phyloP scores from a whole-genome alignment of 2,888 invertebrate species.

The Dysmachus trigonus region DNA sequence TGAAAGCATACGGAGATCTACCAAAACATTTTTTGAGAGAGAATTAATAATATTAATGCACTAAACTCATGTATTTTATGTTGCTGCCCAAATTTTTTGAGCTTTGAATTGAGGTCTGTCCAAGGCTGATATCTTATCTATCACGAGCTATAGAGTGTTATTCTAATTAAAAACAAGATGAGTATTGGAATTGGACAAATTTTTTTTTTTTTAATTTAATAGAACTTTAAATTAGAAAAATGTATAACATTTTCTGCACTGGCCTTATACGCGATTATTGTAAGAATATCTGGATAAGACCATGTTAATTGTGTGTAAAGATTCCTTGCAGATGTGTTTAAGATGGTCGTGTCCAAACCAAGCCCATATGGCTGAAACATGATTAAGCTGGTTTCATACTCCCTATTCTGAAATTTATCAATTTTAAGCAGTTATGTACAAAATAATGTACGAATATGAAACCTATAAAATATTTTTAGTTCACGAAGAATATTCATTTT shows the following conservation, averaged over 20 bases:
- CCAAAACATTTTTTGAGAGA: neutral
- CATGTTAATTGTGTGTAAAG: too few relatives aligned
- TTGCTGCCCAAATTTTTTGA: neutral
- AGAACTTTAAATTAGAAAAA: neutral
- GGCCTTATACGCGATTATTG: too few relatives aligned
- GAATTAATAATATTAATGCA: neutral
- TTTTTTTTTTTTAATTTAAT: neutral
- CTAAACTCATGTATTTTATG: neutral
- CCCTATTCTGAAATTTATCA: too few relatives aligned
- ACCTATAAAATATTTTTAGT: too few relatives aligned
- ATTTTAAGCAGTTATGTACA: too few relatives aligned
- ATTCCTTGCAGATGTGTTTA: too few relatives aligned
- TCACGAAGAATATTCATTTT: too few relatives aligned
- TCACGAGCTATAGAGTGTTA: neutral
- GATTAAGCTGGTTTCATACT: too few relatives aligned
- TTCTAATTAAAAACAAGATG: neutral
- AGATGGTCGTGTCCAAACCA: too few relatives aligned
- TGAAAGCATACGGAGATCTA: neutral
- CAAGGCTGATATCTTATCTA: neutral
- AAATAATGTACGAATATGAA: too few relatives aligned
- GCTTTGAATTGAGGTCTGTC: neutral
- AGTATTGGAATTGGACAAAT: neutral
- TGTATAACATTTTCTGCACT: neutral
- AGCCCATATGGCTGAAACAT: too few relatives aligned
- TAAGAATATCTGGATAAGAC: too few relatives aligned